A percentile compares a stretch with the other conserved stretches of the same genome.
Evolutionary conservation across 2,113 vertebrate genomes (phyloP).

Genomic region (Syngnathus typhle): DNA sequence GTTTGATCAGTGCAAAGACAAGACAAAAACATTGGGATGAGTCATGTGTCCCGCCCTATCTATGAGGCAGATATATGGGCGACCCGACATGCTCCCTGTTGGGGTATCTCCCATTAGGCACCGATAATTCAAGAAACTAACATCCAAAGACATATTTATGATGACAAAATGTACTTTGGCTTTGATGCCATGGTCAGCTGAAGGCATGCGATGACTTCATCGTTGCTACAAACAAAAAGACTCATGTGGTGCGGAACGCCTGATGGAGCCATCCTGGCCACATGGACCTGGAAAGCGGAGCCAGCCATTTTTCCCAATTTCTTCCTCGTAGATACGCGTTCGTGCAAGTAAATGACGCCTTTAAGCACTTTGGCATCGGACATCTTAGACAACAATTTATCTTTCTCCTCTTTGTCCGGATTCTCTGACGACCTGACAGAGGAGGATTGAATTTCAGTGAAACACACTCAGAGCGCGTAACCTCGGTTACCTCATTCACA

Average conservation of each 20-base stretch:
- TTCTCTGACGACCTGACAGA: conserved; percentile 15
- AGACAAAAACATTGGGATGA: not conserved
- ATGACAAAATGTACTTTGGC: conserved; percentile 31
- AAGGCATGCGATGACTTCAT: conserved; percentile 25
- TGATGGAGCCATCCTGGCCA: conserved; percentile 10
- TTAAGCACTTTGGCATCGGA: conserved; percentile 16
- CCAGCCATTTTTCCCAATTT: conserved; percentile 7
- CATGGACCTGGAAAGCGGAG: conserved; percentile 15
- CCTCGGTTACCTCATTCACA: conserved; percentile 40
- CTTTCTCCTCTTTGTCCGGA: conserved; percentile 7
- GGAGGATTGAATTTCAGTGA: conserved; percentile 35
- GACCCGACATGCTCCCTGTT: conserved; percentile 10
- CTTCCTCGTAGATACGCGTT: conserved; percentile 13
- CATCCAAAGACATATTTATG: conserved; percentile 42
- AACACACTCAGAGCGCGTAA: conserved; percentile 23
- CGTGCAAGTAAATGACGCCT: conserved; percentile 10
- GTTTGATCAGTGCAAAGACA: not conserved
- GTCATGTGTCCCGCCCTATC: conserved; percentile 13
- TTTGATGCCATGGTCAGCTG: conserved; percentile 3
- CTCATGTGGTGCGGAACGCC: not conserved
- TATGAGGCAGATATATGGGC: conserved; percentile 24
- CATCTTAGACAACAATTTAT: too few species aligned
- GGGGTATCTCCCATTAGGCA: conserved; percentile 25
- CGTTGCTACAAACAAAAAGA: conserved; percentile 22
- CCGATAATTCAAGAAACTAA: conserved; percentile 44